phyloP scores from a whole-genome alignment of 37 sponge, comb jelly and placozoan species.

The Axinella damicornis region DNA sequence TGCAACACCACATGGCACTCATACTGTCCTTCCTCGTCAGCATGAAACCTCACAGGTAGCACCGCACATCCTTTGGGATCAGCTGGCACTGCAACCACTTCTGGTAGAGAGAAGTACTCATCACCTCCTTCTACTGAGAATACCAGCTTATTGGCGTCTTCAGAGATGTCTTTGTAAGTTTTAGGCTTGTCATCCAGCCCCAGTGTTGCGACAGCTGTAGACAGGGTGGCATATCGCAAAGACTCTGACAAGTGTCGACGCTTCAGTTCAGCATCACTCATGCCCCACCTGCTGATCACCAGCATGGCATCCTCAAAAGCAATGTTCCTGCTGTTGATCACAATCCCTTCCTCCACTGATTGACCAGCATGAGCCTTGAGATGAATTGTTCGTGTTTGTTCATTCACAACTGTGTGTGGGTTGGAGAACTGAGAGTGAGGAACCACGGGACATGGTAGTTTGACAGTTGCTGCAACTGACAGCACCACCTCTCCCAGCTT shows the following conservation, averaged over 20 bases:
- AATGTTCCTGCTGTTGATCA: constrained; percentile 26
- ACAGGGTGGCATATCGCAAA: constrained; percentile 51
- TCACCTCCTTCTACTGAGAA: constrained; percentile 27
- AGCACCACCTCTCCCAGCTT: constrained; percentile 43
- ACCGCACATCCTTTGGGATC: constrained; percentile 7
- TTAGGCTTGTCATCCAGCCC: not conserved
- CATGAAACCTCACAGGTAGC: constrained; percentile 47
- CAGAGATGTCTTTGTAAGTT: not conserved
- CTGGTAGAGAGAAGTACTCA: constrained; percentile 37
- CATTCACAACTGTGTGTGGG: constrained; percentile 32
- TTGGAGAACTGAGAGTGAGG: constrained; percentile 26
- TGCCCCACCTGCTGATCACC: constrained; percentile 42
- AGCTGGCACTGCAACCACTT: constrained; percentile 29
- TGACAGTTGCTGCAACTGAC: constrained; percentile 23
- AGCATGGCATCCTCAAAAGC: constrained; percentile 57
- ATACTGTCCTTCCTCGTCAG: constrained; percentile 65
- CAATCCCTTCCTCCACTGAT: constrained; percentile 44
- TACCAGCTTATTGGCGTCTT: constrained; percentile 2
- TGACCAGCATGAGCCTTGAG: constrained; percentile 39
- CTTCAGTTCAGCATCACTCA: constrained; percentile 50
- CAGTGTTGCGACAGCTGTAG: constrained; percentile 34
- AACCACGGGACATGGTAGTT: constrained; percentile 34
- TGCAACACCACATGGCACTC: constrained; percentile 61
- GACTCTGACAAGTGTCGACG: constrained; percentile 46
- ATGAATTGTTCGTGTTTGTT: constrained; percentile 47